Percentiles rank a stretch among this genome's conserved stretches.
phyloP scores from a whole-genome alignment of 2,113 vertebrate species.

The Cromileptes altivelis region DNA sequence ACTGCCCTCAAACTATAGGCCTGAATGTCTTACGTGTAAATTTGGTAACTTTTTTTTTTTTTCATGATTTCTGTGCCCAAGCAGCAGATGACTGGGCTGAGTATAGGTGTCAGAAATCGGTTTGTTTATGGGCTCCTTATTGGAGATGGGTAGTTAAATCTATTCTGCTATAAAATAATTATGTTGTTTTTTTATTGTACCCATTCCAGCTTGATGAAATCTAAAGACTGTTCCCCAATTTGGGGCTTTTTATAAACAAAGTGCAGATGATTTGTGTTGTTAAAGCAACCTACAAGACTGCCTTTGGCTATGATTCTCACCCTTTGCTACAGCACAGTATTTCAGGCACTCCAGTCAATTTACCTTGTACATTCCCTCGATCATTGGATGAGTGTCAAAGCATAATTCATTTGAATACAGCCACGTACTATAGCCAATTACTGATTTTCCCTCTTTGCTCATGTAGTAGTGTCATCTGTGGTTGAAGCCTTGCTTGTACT shows the following conservation, averaged over 20 bases:
- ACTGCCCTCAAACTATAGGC: conserved; percentile 4
- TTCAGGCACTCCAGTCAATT: conserved; percentile 37
- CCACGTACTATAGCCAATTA: conserved; percentile 38
- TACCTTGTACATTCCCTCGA: conserved; percentile 56
- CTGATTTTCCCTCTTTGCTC: conserved; percentile 30
- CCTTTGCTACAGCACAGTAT: conserved; percentile 31
- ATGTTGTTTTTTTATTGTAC: neutral
- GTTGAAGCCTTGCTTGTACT: conserved; percentile 61
- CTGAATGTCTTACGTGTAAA: neutral
- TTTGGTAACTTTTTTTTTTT: neutral
- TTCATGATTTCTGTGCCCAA: conserved; percentile 3
- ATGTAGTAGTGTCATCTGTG: conserved; percentile 53
- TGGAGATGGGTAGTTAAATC: neutral
- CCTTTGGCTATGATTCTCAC: conserved; percentile 22
- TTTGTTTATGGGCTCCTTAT: neutral
- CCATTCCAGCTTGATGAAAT: conserved; percentile 28
- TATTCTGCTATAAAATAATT: neutral
- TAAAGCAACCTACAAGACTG: conserved; percentile 28
- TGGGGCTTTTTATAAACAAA: conserved; percentile 50
- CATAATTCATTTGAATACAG: conserved; percentile 33
- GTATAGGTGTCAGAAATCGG: neutral
- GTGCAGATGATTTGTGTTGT: conserved; percentile 34
- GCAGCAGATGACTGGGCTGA: neutral
- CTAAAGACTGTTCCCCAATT: conserved; percentile 43
- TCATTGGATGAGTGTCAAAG: conserved; percentile 33